Evolutionary conservation across 2,888 invertebrate species (phyloP), one percentile per base, ranked within the genome.

Genomic region (Limnephilus rhombicus): DNA sequence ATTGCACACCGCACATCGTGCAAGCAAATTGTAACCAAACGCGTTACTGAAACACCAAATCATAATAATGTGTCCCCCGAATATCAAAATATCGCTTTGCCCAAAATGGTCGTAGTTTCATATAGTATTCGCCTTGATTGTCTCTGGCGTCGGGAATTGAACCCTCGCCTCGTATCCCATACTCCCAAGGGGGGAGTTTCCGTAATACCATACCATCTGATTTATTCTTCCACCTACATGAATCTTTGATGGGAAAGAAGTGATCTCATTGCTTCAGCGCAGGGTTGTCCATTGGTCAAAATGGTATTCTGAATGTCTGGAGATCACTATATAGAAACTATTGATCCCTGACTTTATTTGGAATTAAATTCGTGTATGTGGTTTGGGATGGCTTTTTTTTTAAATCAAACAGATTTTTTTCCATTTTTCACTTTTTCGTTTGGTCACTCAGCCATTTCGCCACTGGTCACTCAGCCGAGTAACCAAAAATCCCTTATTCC

Each of bases 121-220:
- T 89, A 31, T n/a, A 89, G 81, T 81, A 89, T 89, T 89, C 89
- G 29, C 18, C 31, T n/a, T 81, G 89, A 89, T 89, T 89, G 89
- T 89, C 89, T 89, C 41, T 24, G 24, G 45, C 15, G 45, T 41
- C 86, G 41, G 29, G 86, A n/a, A 5, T 29, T n/a, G 86, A 24
- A 45, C 45, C 15, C 31, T n/a, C 29, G 11, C 34, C 83, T 34
- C 80, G 68, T 41, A 24, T 91, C 91, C 91, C 80, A 29, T 18
- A 41, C 31, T 91, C 91, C 91, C 80, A 29, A 9, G 91, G 91
- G 91, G 80, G 45, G 81, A 91, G 91, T 91, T 91, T 81, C 86
- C 41, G 91, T 81, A 91, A 91, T 91, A 87, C 85, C 87, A 41
- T 80, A 80, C 37, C 80, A 34, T 87, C 81, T 91, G 91, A 91